These are phyloP conservation scores for Notamacropus eugenii DNA, from an alignment of 2,797 vertebrate genomes.

Conservation along the genomic window DNA sequence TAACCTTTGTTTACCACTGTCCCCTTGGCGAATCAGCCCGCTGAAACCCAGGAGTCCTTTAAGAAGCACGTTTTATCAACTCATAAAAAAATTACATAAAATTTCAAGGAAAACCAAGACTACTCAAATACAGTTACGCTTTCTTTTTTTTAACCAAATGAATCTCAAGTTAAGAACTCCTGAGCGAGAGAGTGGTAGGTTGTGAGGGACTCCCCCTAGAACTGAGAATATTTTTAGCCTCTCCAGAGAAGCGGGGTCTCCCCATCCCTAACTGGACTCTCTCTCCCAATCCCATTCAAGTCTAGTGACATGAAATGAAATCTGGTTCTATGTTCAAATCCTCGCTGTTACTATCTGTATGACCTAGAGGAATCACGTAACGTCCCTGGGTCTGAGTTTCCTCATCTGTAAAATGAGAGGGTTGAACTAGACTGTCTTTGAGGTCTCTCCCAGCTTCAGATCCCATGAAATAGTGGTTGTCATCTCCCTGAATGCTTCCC, in stretches of 20 bases:
- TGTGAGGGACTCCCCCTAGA: background rate
- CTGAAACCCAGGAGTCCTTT: background rate
- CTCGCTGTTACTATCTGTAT: background rate
- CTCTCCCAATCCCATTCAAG: background rate
- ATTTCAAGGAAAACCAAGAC: background rate
- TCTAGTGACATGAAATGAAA: background rate
- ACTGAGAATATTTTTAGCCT: background rate
- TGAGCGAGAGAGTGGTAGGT: background rate
- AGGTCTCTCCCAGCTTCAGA: background rate
- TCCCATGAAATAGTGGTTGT: background rate
- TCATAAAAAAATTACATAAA: background rate
- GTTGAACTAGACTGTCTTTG: no score
- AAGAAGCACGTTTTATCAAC: background rate
- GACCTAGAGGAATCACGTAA: background rate
- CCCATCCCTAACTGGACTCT: background rate
- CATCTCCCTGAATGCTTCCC: background rate
- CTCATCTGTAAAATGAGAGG: background rate
- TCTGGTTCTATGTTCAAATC: background rate
- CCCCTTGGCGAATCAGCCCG: background rate
- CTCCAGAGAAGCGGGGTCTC: background rate
- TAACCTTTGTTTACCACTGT: background rate
- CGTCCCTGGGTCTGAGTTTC: background rate
- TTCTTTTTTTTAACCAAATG: background rate
- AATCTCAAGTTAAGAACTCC: background rate
- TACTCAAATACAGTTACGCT: background rate